A percentile compares a stretch with the other conserved stretches of the same genome.
These are phyloP conservation scores for Hermaeophaga mercurialis DNA, from an alignment of 2,888 invertebrate species.

Conservation along the genomic window DNA sequence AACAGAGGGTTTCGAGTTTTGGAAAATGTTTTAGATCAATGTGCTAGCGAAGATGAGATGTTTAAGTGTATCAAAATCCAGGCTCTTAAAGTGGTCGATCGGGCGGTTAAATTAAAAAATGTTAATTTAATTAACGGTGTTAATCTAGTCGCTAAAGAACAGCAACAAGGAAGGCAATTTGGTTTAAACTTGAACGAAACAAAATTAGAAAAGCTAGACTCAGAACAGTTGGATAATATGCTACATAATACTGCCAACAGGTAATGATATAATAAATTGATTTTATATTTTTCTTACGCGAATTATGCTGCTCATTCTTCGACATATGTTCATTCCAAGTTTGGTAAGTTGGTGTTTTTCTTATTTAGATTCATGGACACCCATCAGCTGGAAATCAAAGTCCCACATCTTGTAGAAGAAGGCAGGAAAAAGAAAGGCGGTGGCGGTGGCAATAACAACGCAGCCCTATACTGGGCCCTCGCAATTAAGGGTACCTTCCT, in stretches of 20 bases:
- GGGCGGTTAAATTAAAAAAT: conserved; percentile 67
- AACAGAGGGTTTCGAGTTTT: conserved; percentile 22
- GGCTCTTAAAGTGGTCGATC: conserved; percentile 68
- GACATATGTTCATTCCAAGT: no score
- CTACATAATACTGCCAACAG: conserved; percentile 61
- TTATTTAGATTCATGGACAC: conserved; percentile 62
- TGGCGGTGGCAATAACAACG: conserved; percentile 43
- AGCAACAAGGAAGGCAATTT: conserved; percentile 31
- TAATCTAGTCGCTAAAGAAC: conserved; percentile 60
- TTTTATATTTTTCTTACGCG: no score
- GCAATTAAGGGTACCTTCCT: conserved; percentile 75
- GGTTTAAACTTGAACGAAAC: conserved; percentile 48
- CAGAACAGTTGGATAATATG: conserved; percentile 66
- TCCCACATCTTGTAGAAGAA: conserved; percentile 56
- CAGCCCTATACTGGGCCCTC: conserved; percentile 70
- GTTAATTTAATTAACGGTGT: conserved; percentile 69
- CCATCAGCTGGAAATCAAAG: conserved; percentile 58
- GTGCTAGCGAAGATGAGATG: conserved; percentile 67
- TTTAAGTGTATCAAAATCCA: conserved; percentile 75
- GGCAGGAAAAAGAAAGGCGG: conserved; percentile 28
- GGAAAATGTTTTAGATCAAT: conserved; percentile 64
- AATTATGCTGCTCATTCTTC: no score
- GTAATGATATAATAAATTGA: no score
- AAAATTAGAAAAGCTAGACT: conserved; percentile 65
- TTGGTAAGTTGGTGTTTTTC: no score